Evolutionary conservation across 1,140 invertebrate species (phyloP), one percentile per base, ranked within the genome.

Genomic region (Drosophila fuyamai): DNA sequence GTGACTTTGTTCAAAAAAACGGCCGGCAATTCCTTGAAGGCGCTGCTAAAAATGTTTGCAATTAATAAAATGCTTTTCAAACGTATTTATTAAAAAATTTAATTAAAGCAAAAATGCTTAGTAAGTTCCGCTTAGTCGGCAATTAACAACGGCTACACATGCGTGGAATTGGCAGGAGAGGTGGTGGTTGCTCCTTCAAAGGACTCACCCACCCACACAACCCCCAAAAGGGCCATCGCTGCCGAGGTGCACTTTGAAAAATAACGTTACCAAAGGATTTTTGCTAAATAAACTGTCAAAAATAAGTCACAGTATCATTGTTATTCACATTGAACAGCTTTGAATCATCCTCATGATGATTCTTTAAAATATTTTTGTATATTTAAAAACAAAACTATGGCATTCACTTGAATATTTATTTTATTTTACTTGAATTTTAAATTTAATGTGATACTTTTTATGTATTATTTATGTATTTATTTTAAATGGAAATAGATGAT

Each of bases 71-170:
- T 53, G 47, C 60, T 44, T 27, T 44, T 9, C 18, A 14, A 38
- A 44, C 53, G 41, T 59, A 76, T 76, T 54, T 57, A 76, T 66
- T 67, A 76, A 76, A 70, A 70, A 70, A 77, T 77, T 57, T 77
- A 77, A 77, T 77, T 77, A 77, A 77, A 77, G 65, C 74, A 77
- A 47, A 71, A 77, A 77, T 77, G 41, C 65, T 77, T 56, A 38
- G 75, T 46, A 76, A 62, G 56, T 76, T 76, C 73, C 74, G 65
- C 57, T 70, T 62, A 60, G 56, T 27, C 75, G 57, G 63, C 74
- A 77, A 77, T 77, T 77, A 77, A 77, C 57, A 76, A 43, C 41
- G 16, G 55, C 57, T 54, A 58, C 73, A 76, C 60, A 76, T 76
- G 72, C 73, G 73, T 76, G 54, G 54, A 58, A 44, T 36, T 48